Base-by-base conservation (phyloP, 1,140 invertebrate genomes). In the Potamilus streckersoni region DNA sequence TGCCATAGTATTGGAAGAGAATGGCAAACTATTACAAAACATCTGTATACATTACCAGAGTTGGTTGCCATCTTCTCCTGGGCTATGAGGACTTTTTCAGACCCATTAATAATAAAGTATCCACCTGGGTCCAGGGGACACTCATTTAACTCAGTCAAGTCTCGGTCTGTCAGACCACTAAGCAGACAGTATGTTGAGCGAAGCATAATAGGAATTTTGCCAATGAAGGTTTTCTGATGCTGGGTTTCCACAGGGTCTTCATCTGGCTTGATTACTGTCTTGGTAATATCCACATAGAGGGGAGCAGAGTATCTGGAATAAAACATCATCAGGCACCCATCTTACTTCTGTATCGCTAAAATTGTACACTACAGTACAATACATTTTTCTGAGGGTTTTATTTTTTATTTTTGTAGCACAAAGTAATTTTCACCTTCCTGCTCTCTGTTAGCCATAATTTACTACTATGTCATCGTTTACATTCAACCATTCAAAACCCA, bases 21-120 rank as follows among this genome's bases (percentile, higher is more conserved):
- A 49, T 8, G 5, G 6, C 38, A 49, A 49, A 49, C 38, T 49
- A 49, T 49, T 49, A 49, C 38, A 49, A 49, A 49, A 49, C 11
- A 49, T 49, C 38, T 49, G 38, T 11, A 49, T 49, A 8, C 38
- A 49, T 49, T 71, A 89, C 88, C 89, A 71, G 97, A 99, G 88
- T 99, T 99, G 15, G 98, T 99, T 17, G 98, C 98, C 98, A 99
- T 99, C 91, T 99, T 99, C 89, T 99, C 98, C 90, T 99, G 98
- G 14, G 98, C 98, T 90, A 99, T 99, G 1, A 99, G 90, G 0
- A 95, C 93, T 91, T 94, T 91, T 74, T 91, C 90, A 16, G 89
- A 90, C 2, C 90, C 90, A 73, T 91, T 91, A 66, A 91, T 90
- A 67, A 91, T 90, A 69, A 91, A 91, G 79, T 91, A 90, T 5